phyloP scores from a whole-genome alignment of 2,888 invertebrate species.

The Oligia strigilis region DNA sequence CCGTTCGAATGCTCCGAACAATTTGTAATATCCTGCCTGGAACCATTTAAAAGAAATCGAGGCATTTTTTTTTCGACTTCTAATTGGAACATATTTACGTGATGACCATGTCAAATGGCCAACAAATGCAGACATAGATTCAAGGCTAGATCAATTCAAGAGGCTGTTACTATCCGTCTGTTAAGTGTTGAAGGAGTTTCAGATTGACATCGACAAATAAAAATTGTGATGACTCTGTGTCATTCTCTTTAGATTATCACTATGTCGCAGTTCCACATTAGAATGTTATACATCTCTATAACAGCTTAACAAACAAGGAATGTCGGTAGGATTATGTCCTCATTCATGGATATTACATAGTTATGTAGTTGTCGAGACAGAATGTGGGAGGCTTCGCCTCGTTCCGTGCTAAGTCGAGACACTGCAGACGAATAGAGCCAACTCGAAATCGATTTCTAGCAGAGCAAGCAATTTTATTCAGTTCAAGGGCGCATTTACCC shows the following conservation, averaged over 20 bases:
- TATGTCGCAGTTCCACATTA: not conserved
- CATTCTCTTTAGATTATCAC: constrained; percentile 12
- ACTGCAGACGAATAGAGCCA: constrained; percentile 48
- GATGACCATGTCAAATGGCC: constrained; percentile 63
- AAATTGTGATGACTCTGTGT: constrained; percentile 38
- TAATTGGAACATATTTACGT: constrained; percentile 62
- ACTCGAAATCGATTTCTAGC: constrained; percentile 71
- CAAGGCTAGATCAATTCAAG: constrained; percentile 75
- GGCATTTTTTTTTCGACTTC: constrained; percentile 43
- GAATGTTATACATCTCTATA: constrained; percentile 17
- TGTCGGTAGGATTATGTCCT: constrained; percentile 42
- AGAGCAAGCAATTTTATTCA: constrained; percentile 61
- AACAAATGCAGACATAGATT: constrained; percentile 60
- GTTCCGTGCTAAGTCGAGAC: constrained; percentile 44
- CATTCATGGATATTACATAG: constrained; percentile 15
- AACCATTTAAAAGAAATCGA: constrained; percentile 67
- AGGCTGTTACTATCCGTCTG: constrained; percentile 59
- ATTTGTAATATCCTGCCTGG: constrained; percentile 58
- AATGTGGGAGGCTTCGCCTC: constrained; percentile 60
- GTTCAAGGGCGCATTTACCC: constrained; percentile 69
- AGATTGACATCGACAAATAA: constrained; percentile 48
- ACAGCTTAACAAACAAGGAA: constrained; percentile 31
- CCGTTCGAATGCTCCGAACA: constrained; percentile 21
- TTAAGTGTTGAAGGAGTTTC: constrained; percentile 20
- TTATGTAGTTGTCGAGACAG: constrained; percentile 30